Conservation (phyloP, 1,140 invertebrate genomes). For the Drosophila equinoxialis region DNA sequence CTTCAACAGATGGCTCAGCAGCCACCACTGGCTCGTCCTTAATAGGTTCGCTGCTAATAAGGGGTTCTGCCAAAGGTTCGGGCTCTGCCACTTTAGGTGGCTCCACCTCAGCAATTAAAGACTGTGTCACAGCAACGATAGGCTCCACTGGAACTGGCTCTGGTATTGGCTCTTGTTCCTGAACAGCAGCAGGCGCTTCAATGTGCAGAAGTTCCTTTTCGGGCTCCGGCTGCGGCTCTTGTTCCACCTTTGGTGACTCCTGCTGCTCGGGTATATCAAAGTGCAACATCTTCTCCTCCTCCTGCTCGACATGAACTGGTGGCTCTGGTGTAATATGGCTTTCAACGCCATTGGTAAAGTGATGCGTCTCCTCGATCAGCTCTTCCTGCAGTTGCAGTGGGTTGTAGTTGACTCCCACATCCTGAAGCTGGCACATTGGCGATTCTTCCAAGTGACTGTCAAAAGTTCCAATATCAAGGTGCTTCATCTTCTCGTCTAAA, state of each 20-base stretch:
- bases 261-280: background rate
- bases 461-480: no score
- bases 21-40: background rate
- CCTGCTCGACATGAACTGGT: conserved; percentile 14
- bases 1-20: conserved; percentile 28
- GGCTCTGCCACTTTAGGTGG: background rate
- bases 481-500: no score
- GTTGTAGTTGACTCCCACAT: conserved; percentile 31
- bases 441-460: no score
- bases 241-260: background rate
- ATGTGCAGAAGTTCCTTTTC: background rate
- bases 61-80: conserved; percentile 11
- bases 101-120: conserved; percentile 20
- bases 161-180: conserved; percentile 15
- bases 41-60: background rate
- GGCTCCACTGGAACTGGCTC: conserved; percentile 24
- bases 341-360: conserved; percentile 33
- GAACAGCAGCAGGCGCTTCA: conserved; percentile 3
- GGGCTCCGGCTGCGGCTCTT: background rate
- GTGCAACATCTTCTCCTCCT: background rate
- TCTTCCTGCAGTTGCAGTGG: conserved; percentile 51
- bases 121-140: background rate
- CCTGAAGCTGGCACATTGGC: no score
- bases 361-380: conserved; percentile 37
- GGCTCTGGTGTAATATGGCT: conserved; percentile 38